Evolutionary conservation across 1,140 invertebrate genomes (phyloP), one percentile per base, ranked within the genome.

Genomic region (Hyphantria cunea): DNA sequence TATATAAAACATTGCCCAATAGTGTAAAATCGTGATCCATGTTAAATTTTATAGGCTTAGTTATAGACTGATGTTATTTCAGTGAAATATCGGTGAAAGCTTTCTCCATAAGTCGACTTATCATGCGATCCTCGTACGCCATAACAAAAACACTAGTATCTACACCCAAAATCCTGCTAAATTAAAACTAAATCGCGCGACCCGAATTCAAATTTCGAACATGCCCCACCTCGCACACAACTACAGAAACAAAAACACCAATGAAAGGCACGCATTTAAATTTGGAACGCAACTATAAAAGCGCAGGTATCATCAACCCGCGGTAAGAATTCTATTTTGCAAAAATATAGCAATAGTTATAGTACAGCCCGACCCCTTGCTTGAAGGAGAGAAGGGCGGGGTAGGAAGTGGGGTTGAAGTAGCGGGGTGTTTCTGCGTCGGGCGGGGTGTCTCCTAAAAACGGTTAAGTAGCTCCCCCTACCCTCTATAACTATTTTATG

Each of bases 401-500:
- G 75, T 75, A 82, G 83, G 84, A 85, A 84, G 78, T 77, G 81
- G 84, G 73, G 84, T 72, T 76, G 77, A 80, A 80, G 83, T 76
- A 80, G 79, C 65, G 71, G 78, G 79, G 80, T 76, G 78, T 76
- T 80, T 74, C 78, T 80, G 67, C 75, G 73, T 66, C 69, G 82
- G 74, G 79, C 52, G 84, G 86, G 85, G 86, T 80, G 84, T 87
- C 85, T 86, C 87, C 87, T 89, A 89, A 90, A 90, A 90, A 90
- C 86, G 84, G 86, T 87, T 90, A 89, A 90, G 87, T 88, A 88
- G 87, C 87, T 84, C 82, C 84, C 84, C 75, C 82, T 85, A 73
- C 85, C 81, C 84, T 82, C 80, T 85, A 88, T 88, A 89, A 90
- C 87, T 90, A 90, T 89, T 90, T 90, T 90, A 90, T 90, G 82